These are phyloP conservation scores for Eristalinus sepulchralis DNA, from an alignment of 2,888 invertebrate genomes.

Conservation along the genomic window DNA sequence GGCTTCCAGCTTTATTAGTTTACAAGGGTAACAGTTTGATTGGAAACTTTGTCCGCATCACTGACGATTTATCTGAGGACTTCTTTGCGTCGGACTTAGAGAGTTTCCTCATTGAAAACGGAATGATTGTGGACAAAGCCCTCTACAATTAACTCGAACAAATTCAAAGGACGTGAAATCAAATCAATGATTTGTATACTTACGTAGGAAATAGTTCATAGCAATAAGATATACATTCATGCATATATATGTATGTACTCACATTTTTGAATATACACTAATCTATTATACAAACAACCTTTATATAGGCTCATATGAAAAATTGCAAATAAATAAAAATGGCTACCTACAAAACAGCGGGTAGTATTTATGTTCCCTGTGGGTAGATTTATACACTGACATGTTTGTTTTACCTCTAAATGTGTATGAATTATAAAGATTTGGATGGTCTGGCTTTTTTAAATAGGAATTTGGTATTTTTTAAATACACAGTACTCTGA, in stretches of 20 bases:
- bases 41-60: slow-evolving; percentile 94
- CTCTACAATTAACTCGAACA: slow-evolving; percentile 75
- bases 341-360: not conserved
- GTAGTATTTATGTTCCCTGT: not conserved
- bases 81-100: slow-evolving; percentile 96
- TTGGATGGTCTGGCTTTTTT: too few relatives aligned
- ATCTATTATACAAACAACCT: slow-evolving; percentile 56
- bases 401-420: not conserved
- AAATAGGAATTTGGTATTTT: too few relatives aligned
- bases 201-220: slow-evolving; percentile 42
- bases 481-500: too few relatives aligned
- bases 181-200: slow-evolving; percentile 48
- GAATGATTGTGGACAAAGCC: slow-evolving; percentile 87
- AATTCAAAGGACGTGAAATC: slow-evolving; percentile 11
- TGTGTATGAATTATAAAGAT: too few relatives aligned
- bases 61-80: slow-evolving; percentile 93
- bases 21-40: slow-evolving; percentile 95
- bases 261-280: slow-evolving; percentile 57
- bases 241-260: slow-evolving; percentile 8
- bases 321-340: slow-evolving; percentile 23
- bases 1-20: slow-evolving; percentile 94
- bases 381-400: not conserved
- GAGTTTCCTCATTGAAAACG: slow-evolving; percentile 92
- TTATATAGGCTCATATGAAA: slow-evolving; percentile 43
- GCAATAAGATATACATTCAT: slow-evolving; percentile 43